Base-by-base conservation (phyloP, 1,140 invertebrate species). In the Pemphigus obesinymphae region DNA sequence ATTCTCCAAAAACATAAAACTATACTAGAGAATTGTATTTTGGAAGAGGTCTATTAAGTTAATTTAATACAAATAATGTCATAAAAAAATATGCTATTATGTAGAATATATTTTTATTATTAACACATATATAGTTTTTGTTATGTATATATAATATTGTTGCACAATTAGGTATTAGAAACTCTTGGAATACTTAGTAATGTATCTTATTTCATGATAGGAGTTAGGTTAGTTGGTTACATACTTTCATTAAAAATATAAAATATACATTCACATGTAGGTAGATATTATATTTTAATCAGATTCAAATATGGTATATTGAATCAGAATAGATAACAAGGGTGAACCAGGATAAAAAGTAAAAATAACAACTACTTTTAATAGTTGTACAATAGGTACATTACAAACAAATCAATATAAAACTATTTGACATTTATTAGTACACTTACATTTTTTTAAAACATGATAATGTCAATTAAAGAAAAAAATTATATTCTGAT, bases 361-460 rank as follows among this genome's bases (percentile, higher is more conserved):
- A 45, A 63, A 80, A 43, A 78, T 58, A 58, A 78, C 53, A 78
- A 58, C 26, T 80, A 45, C 5, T 43, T 63, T 45, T 43, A 6
- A 11, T 61, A 80, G 76, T 80, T 63, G 53, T 45, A 45, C 40
- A 61, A 80, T 61, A 78, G 45, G 45, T 26, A 31, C 15, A 63
- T 63, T 63, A 80, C 17, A 45, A 63, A 61, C 55, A 63, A 63
- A 45, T 63, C 37, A 78, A 29, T 63, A 73, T 45, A 50, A 73
- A 26, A 78, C 34, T 17, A 78, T 78, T 48, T 61, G 75, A 80
- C 58, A 80, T 61, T 80, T 61, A 80, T 61, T 80, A 78, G 40
- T 80, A 40, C 15, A 80, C n/a, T 40, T 29, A 43, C 13, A 15
- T 17, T 55, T 53, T 55, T 55, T 53, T 29, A 15, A 55, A 80